Evolutionary conservation across 2,888 invertebrate species (phyloP), one percentile per base, ranked within the genome.

Genomic region (Tachina lurida): DNA sequence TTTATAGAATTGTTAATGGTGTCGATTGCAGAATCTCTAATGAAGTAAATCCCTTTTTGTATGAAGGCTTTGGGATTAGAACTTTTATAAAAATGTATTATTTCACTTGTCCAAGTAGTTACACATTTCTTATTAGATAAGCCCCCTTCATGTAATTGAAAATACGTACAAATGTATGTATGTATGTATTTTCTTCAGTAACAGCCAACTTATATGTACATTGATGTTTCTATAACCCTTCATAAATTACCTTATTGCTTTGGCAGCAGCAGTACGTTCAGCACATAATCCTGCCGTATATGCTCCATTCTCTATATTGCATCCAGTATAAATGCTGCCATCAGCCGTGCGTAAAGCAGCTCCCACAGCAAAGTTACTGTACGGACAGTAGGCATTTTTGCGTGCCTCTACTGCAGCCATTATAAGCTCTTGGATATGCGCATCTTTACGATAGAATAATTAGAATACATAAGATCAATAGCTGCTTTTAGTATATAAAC

Each of bases 281-380:
- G 99, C 99, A 93, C 99, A 99, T 63, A 97, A 95, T 0, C 95
- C 93, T 1, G 96, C 95, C 0, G 97, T 95, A 88, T 96, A 96
- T 0, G 97, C 95, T 0, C 91, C 91, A 92, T 97, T 99, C 93
- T 99, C 99, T 19, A 99, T 95, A 91, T 99, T 99, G 91, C 97
- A 98, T 2, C 98, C 98, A 80, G 94, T 84, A 31, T 95, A 94
- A 81, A 96, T 94, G 1, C 93, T 93, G 3, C 96, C 97, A 87
- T 96, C 95, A 74, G 94, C 94, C 12, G 96, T 95, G 54, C 96
- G 94, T 22, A 98, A 91, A 0, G 97, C 96, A 9, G 98, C 96
- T 0, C 98, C 98, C 0, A 98, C 98, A 54, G 95, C 94, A 91
- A 98, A 98, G 56, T 97, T 96, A 88, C 98, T 98, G 92, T 98